These are phyloP conservation scores for Orbicella faveolata DNA, from an alignment of 64 coral and sea anemone genomes.

Conservation along the genomic window DNA sequence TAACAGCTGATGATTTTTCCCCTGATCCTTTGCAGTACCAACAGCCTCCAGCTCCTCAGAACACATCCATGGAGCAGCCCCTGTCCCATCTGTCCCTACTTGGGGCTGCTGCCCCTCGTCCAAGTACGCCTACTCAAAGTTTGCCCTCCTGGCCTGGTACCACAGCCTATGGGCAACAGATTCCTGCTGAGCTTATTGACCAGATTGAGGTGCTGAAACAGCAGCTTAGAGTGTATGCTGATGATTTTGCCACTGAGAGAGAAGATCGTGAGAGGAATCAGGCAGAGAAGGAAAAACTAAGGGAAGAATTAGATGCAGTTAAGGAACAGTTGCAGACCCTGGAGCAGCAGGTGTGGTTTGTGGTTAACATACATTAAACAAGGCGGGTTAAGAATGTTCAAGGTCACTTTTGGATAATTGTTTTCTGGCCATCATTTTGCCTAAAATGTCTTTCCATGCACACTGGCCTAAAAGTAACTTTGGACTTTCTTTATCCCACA, in stretches of 20 bases:
- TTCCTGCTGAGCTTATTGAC: constrained; percentile 60
- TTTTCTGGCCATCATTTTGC: too few species aligned
- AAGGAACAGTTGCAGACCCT: constrained; percentile 68
- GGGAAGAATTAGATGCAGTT: constrained; percentile 59
- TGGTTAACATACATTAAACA: too few species aligned
- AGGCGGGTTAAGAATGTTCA: too few species aligned
- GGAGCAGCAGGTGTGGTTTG: constrained; percentile 66
- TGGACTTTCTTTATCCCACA: too few species aligned
- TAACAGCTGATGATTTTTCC: not conserved
- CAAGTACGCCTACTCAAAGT: not conserved
- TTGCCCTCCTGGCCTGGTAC: not conserved
- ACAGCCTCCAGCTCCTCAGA: not conserved
- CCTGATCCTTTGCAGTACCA: not conserved
- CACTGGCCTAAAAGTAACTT: too few species aligned
- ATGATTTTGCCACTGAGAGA: constrained; percentile 85
- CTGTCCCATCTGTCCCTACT: not conserved
- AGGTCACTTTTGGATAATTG: too few species aligned
- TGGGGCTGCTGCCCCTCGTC: not conserved
- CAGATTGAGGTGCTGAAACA: constrained; percentile 95
- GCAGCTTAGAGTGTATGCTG: constrained; percentile 86
- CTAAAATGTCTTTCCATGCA: too few species aligned
- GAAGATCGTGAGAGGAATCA: constrained; percentile 88
- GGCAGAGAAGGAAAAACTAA: constrained; percentile 73
- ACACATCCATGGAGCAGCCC: not conserved
- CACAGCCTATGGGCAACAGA: not conserved